Evolutionary conservation across 2,888 invertebrate genomes (phyloP), one percentile per base, ranked within the genome.

Genomic region (Lydus trimaculatus): DNA sequence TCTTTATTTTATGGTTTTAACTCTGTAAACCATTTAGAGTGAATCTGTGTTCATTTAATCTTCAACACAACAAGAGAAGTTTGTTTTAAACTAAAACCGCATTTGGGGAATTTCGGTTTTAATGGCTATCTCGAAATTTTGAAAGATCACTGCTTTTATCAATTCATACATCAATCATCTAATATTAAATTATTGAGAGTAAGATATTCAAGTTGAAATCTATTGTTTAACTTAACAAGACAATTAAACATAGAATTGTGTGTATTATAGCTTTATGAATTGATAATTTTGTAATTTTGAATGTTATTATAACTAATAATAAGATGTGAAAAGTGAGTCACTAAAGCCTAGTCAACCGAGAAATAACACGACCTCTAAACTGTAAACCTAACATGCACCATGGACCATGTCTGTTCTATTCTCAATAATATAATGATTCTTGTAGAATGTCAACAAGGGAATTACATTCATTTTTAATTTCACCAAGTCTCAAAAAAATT

Each of bases 271-370:
- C 7, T 33, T 33, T 33, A 11, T 33, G 9, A n/a, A n/a, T n/a
- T n/a, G n/a, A n/a, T 33, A 33, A 33, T 39, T 5, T 39, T 39
- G 39, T 39, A 39, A 39, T 5, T 39, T n/a, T 39, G 39, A 33
- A 33, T 33, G 28, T 33, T 71, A 72, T 67, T 69, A 70, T 70
- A 69, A 62, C 64, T 75, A 73, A 71, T n/a, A 28, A 28, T 72
- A 72, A 73, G 74, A 75, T 76, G 76, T 78, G 73, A 78, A 76
- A 76, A 78, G 71, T 71, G 66, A 68, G 70, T 2, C 64, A 8
- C 4, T 20, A 8, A 20, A 70, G 69, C 61, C 17, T 70, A 69
- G 65, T 71, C 75, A 72, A 72, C 75, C 73, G 78, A 63, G 71
- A 78, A 76, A 78, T 76, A 70, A 71, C 73, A 73, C 70, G 71